Evolutionary conservation across 1,140 invertebrate species (phyloP).

Genomic region (Ceratina australensis): DNA sequence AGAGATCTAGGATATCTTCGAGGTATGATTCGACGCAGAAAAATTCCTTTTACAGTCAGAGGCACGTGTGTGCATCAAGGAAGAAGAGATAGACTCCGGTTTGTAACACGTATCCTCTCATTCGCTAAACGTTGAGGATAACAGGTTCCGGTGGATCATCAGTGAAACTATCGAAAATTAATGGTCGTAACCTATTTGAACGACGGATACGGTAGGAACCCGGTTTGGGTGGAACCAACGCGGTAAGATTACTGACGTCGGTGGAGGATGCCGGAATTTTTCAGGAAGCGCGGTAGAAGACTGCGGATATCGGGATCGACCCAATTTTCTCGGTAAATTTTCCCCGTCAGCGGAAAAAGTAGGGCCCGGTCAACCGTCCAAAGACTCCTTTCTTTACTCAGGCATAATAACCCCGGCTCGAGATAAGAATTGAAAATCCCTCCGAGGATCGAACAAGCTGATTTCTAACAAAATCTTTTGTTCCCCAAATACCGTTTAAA

Average conservation of each 20-base stretch:
- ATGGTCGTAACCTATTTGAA: neutral
- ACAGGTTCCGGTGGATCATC: neutral
- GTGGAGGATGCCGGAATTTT: conserved; percentile 11
- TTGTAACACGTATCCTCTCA: neutral
- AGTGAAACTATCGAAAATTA: conserved; percentile 7
- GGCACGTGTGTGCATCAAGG: neutral
- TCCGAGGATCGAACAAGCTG: neutral
- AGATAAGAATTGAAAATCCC: neutral
- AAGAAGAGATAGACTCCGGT: neutral
- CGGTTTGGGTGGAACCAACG: neutral
- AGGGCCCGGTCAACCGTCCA: neutral
- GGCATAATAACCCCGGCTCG: neutral
- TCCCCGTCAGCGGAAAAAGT: conserved; percentile 28
- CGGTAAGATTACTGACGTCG: neutral
- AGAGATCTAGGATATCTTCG: neutral
- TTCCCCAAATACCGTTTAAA: too few relatives aligned
- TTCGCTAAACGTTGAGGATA: neutral
- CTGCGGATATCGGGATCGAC: conserved; percentile 21
- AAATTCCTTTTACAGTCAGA: neutral
- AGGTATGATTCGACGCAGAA: neutral
- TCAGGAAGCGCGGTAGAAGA: neutral
- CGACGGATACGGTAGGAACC: neutral
- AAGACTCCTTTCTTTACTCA: neutral
- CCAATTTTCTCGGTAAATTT: conserved; percentile 38
- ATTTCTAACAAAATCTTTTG: too few relatives aligned